Percentiles rank a stretch among this genome's conserved stretches.
Evolutionary conservation across 2,888 invertebrate species (phyloP).

Genomic region (Spilosoma lubricipeda): DNA sequence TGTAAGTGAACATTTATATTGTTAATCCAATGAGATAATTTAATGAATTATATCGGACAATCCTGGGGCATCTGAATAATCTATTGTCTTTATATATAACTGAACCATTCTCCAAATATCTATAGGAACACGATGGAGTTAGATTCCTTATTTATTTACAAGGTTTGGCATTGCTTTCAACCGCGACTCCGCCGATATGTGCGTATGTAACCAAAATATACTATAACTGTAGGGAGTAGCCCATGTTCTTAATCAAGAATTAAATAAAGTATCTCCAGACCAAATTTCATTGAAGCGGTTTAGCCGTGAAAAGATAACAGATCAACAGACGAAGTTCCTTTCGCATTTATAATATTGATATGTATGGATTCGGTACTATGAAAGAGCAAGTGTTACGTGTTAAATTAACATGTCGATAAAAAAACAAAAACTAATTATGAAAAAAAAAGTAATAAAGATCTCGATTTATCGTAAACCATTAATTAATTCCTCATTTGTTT

Average conservation of each 20-base stretch:
- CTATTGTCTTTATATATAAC: conserved; percentile 1
- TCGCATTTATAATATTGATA: no score
- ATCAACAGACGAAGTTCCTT: no score
- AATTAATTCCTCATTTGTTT: not conserved
- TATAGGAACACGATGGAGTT: conserved; percentile 30
- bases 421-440: not conserved
- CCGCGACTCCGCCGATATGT: no score
- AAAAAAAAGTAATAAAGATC: not conserved
- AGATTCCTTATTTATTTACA: conserved; percentile 23
- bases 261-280: no score
- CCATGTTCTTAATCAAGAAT: no score
- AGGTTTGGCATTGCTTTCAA: not conserved
- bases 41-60: conserved; percentile 35
- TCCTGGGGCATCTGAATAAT: conserved; percentile 27
- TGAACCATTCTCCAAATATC: conserved; percentile 34
- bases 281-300: no score
- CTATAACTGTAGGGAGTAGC: no score
- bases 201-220: no score
- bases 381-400: not conserved
- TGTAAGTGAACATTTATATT: conserved; percentile 44
- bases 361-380: not conserved
- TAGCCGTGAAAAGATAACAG: no score
- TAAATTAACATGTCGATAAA: not conserved
- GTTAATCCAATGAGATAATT: conserved; percentile 40
- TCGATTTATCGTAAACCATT: not conserved